phyloP scores from a whole-genome alignment of 2,888 invertebrate species.

The Venusia cambrica region DNA sequence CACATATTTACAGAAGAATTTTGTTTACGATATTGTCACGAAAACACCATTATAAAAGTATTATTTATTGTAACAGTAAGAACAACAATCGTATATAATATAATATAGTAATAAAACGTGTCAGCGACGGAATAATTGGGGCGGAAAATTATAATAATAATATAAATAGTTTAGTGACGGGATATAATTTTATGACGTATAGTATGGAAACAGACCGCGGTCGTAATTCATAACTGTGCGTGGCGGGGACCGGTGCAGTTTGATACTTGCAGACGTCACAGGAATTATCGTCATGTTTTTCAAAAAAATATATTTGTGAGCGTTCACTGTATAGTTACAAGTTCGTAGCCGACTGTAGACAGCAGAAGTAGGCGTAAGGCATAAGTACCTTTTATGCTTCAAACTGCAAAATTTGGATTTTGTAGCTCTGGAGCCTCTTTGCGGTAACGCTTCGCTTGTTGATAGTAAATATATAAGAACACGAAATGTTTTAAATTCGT shows the following conservation, averaged over 20 bases:
- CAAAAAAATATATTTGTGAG: too few species aligned
- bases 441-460: too few species aligned
- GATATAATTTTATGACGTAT: conserved; percentile 69
- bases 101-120: conserved; percentile 69
- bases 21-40: conserved; percentile 63
- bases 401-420: too few species aligned
- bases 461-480: too few species aligned
- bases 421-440: too few species aligned
- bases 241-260: conserved; percentile 28
- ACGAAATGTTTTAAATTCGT: too few species aligned
- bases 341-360: too few species aligned
- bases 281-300: too few species aligned
- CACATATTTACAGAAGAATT: conserved; percentile 37
- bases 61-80: conserved; percentile 56
- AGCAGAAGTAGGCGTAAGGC: too few species aligned
- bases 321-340: too few species aligned
- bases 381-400: too few species aligned
- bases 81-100: conserved; percentile 68
- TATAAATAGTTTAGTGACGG: conserved; percentile 77
- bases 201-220: conserved; percentile 61
- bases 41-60: conserved; percentile 53
- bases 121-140: conserved; percentile 75
- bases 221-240: conserved; percentile 70
- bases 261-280: too few species aligned
- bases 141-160: conserved; percentile 76